Conservation (phyloP, 1,140 invertebrate species). For the Octopus sinensis region DNA sequence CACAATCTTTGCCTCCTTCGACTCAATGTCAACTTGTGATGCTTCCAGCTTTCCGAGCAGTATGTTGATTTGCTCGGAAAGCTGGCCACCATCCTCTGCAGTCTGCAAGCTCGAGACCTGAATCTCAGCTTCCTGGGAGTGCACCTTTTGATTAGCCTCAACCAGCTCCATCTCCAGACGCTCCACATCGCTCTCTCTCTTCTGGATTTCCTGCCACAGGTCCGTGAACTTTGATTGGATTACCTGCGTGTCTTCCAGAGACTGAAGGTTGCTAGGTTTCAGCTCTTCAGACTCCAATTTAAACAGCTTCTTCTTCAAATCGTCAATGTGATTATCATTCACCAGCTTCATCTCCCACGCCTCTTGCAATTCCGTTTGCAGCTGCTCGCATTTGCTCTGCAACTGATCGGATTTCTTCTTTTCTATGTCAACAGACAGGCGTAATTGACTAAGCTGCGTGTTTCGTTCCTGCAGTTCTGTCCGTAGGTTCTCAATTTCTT, state of each 20-base stretch:
- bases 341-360: neutral
- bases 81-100: conserved; percentile 20
- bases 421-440: neutral
- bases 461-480: conserved; percentile 14
- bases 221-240: conserved; percentile 4
- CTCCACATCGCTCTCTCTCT: neutral
- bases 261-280: neutral
- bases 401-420: neutral
- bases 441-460: neutral
- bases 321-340: neutral
- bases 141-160: neutral
- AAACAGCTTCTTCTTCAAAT: neutral
- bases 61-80: conserved; percentile 17
- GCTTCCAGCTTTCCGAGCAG: conserved; percentile 13
- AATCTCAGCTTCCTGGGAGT: neutral
- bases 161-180: neutral
- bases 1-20: conserved; percentile 16
- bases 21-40: conserved; percentile 15
- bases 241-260: neutral
- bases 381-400: neutral
- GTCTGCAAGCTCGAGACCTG: neutral
- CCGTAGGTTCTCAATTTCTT: neutral
- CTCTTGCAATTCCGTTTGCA: conserved; percentile 13
- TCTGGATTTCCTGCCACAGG: neutral
- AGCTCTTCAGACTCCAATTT: neutral